Base-by-base conservation (phyloP, 2,797 vertebrate genomes). In the Enteromius fasciolatus region DNA sequence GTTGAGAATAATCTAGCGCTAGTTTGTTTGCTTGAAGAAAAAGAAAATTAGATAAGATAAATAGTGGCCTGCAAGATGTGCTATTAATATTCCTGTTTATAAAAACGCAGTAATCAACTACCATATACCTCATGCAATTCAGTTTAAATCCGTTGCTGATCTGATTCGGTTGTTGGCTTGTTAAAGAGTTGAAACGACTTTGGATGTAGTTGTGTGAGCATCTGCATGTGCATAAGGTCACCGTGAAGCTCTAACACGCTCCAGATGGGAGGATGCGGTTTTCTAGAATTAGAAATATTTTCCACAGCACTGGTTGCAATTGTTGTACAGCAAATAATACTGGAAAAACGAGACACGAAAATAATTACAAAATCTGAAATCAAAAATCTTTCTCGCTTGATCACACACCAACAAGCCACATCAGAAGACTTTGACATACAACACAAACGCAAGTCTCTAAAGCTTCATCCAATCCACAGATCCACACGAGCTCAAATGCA, bases 221-320 rank as follows among this genome's bases (percentile, higher is more conserved):
- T 68, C 75, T 63, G 75, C 15, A 50, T 69, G 69, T 52, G 84
- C 28, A 73, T 17, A 78, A 50, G 78, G 31, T 63, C 59, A 74
- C 31, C 6, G 20, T 46, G 33, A 78, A 52, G 67, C 67, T 64
- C 69, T 83, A 93, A 94, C 91, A 86, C 87, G 82, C 90, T 93
- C 90, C 94, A 95, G 93, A 94, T 94, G 93, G 90, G 92, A 87
- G 88, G 82, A 90, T 89, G 78, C 86, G 84, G 88, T 91, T 90
- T 88, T 90, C 59, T 89, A 83, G 88, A 84, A 90, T 87, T 81
- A 67, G 72, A 92, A 92, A 79, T 89, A 92, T 93, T 93, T 94
- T 93, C 92, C 91, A 92, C 80, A 67, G 70, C 61, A 46, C 68
- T 57, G 73, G 44, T 72, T 76, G 75, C 82, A 78, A 85, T 79